phyloP scores from a whole-genome alignment of 2,113 vertebrate species.

The Trematocara stigmaticum region DNA sequence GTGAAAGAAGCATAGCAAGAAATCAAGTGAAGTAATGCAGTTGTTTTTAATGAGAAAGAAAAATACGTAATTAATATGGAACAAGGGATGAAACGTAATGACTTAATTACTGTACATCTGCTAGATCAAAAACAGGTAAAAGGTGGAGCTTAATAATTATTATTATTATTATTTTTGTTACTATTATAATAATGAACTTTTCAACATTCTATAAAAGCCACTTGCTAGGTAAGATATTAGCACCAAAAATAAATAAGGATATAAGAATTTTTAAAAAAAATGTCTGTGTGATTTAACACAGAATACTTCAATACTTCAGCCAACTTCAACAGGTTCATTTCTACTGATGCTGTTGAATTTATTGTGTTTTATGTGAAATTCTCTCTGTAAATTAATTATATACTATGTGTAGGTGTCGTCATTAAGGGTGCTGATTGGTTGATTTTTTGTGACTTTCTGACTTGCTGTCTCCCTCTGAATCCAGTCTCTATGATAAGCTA shows the following conservation, averaged over 20 bases:
- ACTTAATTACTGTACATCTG: neutral
- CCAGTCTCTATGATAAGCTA: neutral
- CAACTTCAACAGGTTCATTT: neutral
- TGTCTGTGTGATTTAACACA: neutral
- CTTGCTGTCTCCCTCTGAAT: neutral
- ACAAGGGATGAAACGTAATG: neutral
- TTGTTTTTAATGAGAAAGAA: neutral
- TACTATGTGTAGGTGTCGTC: neutral
- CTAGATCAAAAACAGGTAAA: neutral
- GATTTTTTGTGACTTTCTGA: neutral
- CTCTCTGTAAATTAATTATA: neutral
- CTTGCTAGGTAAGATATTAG: neutral
- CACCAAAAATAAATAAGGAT: neutral
- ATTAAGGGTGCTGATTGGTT: accelerated
- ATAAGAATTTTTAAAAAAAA: neutral
- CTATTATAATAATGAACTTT: neutral
- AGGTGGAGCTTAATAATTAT: neutral
- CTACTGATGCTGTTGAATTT: neutral
- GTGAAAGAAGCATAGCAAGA: neutral
- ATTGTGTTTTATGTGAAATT: neutral
- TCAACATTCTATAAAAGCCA: neutral
- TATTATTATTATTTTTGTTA: accelerated
- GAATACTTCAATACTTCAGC: neutral
- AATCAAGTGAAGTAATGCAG: neutral
- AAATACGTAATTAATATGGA: neutral